These are phyloP conservation scores for Periophthalmus modestus DNA, from an alignment of 2,113 vertebrate genomes.

Conservation along the genomic window DNA sequence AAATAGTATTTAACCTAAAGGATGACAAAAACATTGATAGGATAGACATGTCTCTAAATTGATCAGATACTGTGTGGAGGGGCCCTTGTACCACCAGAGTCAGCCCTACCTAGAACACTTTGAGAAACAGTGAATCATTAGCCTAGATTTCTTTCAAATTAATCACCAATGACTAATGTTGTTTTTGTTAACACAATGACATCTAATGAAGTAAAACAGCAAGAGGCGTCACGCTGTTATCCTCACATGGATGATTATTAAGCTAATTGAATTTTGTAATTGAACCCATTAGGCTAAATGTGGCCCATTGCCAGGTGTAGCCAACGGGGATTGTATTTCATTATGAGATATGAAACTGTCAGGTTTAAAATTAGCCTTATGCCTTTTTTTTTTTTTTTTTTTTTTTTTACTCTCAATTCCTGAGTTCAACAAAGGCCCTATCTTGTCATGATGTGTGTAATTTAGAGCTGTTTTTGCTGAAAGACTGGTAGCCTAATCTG, in stretches of 20 bases:
- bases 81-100: too few relatives aligned
- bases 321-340: neutral
- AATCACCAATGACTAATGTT: neutral
- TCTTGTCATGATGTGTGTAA: neutral
- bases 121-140: too few relatives aligned
- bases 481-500: neutral
- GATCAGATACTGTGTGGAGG: too few relatives aligned
- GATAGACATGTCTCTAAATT: too few relatives aligned
- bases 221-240: neutral
- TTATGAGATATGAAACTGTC: neutral
- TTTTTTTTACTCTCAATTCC: neutral
- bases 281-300: neutral
- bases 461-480: neutral
- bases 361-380: neutral
- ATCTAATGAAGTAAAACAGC: neutral
- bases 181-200: neutral
- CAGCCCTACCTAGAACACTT: too few relatives aligned
- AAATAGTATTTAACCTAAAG: too few relatives aligned
- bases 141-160: neutral
- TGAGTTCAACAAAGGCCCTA: neutral
- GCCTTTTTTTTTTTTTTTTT: too few relatives aligned
- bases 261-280: conserved; percentile 4
- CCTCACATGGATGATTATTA: neutral
- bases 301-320: neutral
- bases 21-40: too few relatives aligned